A percentile compares a stretch with the other conserved stretches of the same genome.
Evolutionary conservation across 2,797 vertebrate species (phyloP).

Genomic region (Urosaurus nigricauda): DNA sequence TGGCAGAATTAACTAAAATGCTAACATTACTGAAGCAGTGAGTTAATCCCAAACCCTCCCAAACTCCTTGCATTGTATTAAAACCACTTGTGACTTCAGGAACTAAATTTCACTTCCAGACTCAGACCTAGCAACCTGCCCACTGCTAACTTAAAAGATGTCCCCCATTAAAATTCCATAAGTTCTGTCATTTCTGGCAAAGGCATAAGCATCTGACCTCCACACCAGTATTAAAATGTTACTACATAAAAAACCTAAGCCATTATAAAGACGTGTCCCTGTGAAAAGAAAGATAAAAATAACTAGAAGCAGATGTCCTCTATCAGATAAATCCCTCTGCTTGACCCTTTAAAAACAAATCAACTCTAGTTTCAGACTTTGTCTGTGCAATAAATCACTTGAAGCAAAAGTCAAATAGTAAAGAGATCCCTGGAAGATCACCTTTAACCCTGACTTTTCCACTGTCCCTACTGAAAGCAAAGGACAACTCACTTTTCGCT

Average conservation of each 20-base stretch:
- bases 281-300: constrained; percentile 32
- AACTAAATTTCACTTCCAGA: too few relatives aligned
- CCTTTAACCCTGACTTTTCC: constrained; percentile 37
- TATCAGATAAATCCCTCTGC: constrained; percentile 19
- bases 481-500: constrained; percentile 29
- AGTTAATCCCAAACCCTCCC: too few relatives aligned
- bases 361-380: constrained; percentile 16
- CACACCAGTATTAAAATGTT: not conserved
- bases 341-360: constrained; percentile 50
- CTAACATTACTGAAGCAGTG: not conserved
- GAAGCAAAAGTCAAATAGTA: constrained; percentile 36
- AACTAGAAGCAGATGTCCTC: not conserved
- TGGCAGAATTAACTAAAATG: not conserved
- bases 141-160: not conserved
- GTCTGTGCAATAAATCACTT: constrained; percentile 28
- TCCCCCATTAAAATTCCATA: constrained; percentile 1
- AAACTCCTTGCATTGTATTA: too few relatives aligned
- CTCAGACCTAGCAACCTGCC: too few relatives aligned
- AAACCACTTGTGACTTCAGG: too few relatives aligned
- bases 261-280: constrained; percentile 8
- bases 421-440: constrained; percentile 35
- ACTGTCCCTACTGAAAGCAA: constrained; percentile 21
- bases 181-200: not conserved
- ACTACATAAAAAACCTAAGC: constrained; percentile 19
- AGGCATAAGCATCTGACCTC: not conserved